Evolutionary conservation across 2,797 vertebrate species (phyloP), one percentile per base, ranked within the genome.

Genomic region (Pachyuromys duprasi): DNA sequence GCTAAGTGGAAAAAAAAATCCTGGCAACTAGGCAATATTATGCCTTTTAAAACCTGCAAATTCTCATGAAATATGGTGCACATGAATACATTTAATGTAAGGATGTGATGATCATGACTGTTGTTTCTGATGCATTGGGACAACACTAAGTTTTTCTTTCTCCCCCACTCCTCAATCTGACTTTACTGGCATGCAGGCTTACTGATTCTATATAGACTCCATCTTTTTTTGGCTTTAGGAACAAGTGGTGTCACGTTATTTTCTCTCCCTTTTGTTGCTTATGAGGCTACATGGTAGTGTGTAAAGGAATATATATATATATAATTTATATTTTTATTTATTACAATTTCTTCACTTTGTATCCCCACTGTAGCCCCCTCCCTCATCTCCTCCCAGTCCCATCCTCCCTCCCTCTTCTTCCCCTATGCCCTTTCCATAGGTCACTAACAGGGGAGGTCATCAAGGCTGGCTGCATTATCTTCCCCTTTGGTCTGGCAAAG

Each of bases 11-110:
- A 92, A 98, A 97, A 97, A 82, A 97, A 97, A 82, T 95, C 63
- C 97, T 98, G 98, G 97, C 98, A 89, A 96, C 95, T 84, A 98
- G 97, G 97, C 96, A 97, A 65, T 95, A 90, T 95, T 97, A 90
- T 28, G 67, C 95, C 94, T 97, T 96, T 97, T 97, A 96, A 97
- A 96, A 95, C 86, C 83, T 97, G 98, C 95, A 98, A 97, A 98
- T 97, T 96, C 98, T 98, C 95, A 94, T 97, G 97, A 98, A 98
- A 97, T 97, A 97, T 97, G 93, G 91, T 96, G 81, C 89, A 75
- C 88, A 97, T 92, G 96, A 95, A 90, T 65, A 96, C 93, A 95
- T 97, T 95, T 95, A 93, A 97, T 93, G 84, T 91, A 96, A 96
- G 86, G 96, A 96, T 53, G 92, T 79, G 74, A 96, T 98, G 97